Percentiles rank a stretch among this genome's conserved stretches.
These are phyloP conservation scores for Limnephilus lunatus DNA, from an alignment of 2,888 invertebrate genomes.

Conservation along the genomic window DNA sequence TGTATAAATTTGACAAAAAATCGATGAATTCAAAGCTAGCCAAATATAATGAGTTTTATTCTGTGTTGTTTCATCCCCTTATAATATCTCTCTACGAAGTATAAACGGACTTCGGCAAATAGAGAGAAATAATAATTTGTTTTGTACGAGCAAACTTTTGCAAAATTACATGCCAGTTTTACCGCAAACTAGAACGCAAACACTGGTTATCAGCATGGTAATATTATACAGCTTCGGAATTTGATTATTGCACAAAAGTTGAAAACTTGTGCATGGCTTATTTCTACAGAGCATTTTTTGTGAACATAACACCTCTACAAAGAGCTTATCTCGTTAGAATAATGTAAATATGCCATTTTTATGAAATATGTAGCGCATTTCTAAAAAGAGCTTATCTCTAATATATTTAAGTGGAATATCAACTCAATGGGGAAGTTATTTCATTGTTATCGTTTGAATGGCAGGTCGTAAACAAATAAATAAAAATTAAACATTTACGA, in stretches of 20 bases:
- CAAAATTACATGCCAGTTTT: background rate
- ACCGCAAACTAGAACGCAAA: background rate
- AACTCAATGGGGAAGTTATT: too few relatives aligned
- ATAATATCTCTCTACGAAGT: background rate
- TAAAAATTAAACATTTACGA: too few relatives aligned
- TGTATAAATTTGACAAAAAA: background rate
- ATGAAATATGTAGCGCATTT: too few relatives aligned
- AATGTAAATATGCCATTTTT: too few relatives aligned
- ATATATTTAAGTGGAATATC: too few relatives aligned
- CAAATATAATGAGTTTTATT: background rate
- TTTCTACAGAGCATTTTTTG: background rate
- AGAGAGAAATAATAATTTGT: constrained; percentile 2
- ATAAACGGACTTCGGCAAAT: background rate
- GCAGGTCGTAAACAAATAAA: too few relatives aligned
- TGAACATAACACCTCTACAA: background rate
- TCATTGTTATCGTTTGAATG: too few relatives aligned
- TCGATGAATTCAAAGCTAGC: background rate
- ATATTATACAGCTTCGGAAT: background rate
- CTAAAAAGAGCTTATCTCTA: too few relatives aligned
- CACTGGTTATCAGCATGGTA: background rate
- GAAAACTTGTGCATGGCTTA: background rate
- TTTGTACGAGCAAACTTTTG: background rate
- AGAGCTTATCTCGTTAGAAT: background rate
- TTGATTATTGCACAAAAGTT: background rate
- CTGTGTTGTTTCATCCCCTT: background rate